Conservation (phyloP, 2,888 invertebrate species). For the Drosophila pegasa region DNA sequence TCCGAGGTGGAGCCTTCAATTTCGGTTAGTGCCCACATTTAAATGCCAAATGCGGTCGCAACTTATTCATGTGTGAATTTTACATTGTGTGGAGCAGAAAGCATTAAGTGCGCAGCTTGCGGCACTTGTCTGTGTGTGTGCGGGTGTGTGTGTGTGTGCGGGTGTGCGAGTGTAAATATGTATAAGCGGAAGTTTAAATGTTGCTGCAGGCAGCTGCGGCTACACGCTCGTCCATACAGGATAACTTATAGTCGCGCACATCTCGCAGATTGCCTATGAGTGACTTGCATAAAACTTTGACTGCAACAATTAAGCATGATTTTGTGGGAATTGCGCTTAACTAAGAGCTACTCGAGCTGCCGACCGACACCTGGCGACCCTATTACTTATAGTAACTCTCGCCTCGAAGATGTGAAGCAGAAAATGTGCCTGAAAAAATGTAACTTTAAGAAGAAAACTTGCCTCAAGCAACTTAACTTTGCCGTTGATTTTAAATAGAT, state of each 20-base stretch:
- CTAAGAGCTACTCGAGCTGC: slow-evolving; percentile 4
- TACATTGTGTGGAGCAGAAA: slow-evolving; percentile 8
- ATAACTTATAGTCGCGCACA: slow-evolving; percentile 9
- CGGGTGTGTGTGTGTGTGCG: no score
- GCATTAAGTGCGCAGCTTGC: slow-evolving; percentile 15
- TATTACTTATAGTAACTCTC: background rate
- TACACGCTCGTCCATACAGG: background rate
- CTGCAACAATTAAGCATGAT: background rate
- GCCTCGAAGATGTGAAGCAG: background rate
- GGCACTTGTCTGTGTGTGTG: background rate
- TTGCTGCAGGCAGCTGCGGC: background rate
- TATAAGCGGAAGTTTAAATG: slow-evolving; percentile 5
- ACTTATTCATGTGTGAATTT: slow-evolving; percentile 13
- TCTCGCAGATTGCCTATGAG: slow-evolving; percentile 9
- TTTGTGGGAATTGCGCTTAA: background rate
- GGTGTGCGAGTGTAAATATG: background rate
- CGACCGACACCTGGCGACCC: background rate
- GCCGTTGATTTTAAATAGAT: background rate
- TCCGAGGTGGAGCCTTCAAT: slow-evolving; percentile 8
- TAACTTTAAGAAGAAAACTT: background rate
- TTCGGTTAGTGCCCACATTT: slow-evolving; percentile 15
- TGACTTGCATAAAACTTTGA: slow-evolving; percentile 8
- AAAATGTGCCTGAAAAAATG: background rate
- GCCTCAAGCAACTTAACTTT: background rate
- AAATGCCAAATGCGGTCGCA: slow-evolving; percentile 17